Percentiles rank a stretch among this genome's conserved stretches.
Evolutionary conservation across 2,113 vertebrate species (phyloP).

Genomic region (Lampris incognitus): DNA sequence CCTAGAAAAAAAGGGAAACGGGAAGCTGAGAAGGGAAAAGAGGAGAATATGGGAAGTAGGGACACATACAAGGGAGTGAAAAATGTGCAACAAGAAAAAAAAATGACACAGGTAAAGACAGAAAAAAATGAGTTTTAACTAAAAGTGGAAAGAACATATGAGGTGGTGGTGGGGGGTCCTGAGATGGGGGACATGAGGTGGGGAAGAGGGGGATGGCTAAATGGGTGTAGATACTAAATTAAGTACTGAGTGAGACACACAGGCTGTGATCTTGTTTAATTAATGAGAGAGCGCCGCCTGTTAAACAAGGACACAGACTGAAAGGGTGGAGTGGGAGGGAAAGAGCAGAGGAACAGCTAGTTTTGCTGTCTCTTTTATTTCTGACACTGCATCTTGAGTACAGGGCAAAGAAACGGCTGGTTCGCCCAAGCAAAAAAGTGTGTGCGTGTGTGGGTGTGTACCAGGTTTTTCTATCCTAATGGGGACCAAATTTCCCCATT

Average conservation of each 20-base stretch:
- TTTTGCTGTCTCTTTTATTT: constrained; percentile 2
- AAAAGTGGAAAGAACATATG: too few relatives aligned
- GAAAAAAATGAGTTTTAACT: neutral
- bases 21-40: constrained; percentile 18
- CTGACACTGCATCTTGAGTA: neutral
- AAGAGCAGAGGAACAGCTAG: constrained; percentile 1
- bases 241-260: constrained; percentile 34
- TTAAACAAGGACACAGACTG: constrained; percentile 55
- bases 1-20: constrained; percentile 24
- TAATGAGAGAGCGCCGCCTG: constrained; percentile 52
- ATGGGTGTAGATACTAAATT: constrained; percentile 7
- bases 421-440: neutral
- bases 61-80: neutral
- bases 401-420: neutral
- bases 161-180: constrained; percentile 13
- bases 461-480: too few relatives aligned
- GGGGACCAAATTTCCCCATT: too few relatives aligned
- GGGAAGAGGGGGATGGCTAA: constrained; percentile 1
- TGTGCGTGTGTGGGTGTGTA: too few relatives aligned
- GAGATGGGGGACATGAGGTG: neutral
- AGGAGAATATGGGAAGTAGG: constrained; percentile 4
- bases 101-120: neutral
- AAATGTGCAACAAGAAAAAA: neutral
- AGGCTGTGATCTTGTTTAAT: constrained; percentile 59
- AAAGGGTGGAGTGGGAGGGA: constrained; percentile 38